Percentiles rank a stretch among this genome's conserved stretches.
These are phyloP conservation scores for Dendronephthya gigantea DNA, from an alignment of 64 coral and sea anemone species.

Conservation along the genomic window DNA sequence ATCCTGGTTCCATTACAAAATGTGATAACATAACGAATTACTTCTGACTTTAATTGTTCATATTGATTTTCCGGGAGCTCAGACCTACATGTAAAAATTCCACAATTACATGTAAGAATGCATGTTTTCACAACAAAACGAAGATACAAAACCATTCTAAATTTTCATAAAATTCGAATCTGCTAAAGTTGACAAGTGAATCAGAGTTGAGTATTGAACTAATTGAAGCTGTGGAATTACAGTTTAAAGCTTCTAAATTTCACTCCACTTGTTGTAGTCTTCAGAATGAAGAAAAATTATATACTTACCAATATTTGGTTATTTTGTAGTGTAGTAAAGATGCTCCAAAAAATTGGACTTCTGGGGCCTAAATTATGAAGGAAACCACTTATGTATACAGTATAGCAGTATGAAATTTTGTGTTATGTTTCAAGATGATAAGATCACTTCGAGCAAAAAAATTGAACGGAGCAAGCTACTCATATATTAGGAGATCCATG, in stretches of 20 bases:
- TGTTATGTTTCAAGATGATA: background rate
- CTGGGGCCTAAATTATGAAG: slow-evolving; percentile 42
- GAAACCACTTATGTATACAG: background rate
- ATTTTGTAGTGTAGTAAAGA: slow-evolving; percentile 98
- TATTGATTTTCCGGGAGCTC: slow-evolving; percentile 76
- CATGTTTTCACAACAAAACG: no score
- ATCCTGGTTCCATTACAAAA: slow-evolving; percentile 72
- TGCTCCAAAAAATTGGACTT: slow-evolving; percentile 96
- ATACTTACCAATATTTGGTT: slow-evolving; percentile 70
- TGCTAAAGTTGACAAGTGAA: no score
- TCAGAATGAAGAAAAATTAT: background rate
- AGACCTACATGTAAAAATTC: slow-evolving; percentile 31
- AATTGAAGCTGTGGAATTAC: no score
- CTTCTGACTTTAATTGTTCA: slow-evolving; percentile 56
- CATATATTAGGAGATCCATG: no score
- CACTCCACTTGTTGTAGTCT: no score
- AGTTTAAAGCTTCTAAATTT: background rate
- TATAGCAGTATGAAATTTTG: background rate
- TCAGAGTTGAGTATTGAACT: no score
- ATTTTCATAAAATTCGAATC: no score
- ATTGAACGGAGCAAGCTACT: no score
- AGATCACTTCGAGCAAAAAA: background rate
- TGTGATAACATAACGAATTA: slow-evolving; percentile 63
- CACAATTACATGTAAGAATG: background rate
- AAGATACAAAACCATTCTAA: no score